phyloP scores from a whole-genome alignment of 2,888 invertebrate species.

The Conops quadrifasciatus region DNA sequence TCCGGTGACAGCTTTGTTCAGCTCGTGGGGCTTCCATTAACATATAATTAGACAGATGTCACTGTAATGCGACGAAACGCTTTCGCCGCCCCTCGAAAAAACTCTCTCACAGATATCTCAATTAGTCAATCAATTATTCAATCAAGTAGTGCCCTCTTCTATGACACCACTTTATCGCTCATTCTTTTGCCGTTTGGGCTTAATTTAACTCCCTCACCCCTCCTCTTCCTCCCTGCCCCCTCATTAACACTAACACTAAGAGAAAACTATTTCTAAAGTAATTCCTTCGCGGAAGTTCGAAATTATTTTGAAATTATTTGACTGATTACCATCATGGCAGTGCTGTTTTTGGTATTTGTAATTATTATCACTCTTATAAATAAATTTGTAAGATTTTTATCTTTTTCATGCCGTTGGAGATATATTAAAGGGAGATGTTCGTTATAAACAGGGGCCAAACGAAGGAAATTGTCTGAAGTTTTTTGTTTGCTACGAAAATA shows the following conservation, averaged over 20 bases:
- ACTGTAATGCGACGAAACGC: background rate
- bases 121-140: conserved; percentile 34
- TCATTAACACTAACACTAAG: no score
- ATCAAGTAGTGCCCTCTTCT: background rate
- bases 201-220: no score
- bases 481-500: no score
- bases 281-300: background rate
- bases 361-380: no score
- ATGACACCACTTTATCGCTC: background rate
- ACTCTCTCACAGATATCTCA: conserved; percentile 25
- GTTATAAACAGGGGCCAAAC: no score
- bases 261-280: background rate
- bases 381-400: no score
- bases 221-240: no score
- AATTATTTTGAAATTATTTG: background rate
- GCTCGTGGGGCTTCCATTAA: conserved; percentile 27
- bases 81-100: background rate
- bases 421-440: no score
- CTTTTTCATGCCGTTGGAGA: no score
- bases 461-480: no score
- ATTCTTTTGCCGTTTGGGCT: no score
- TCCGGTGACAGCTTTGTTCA: background rate
- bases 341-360: background rate
- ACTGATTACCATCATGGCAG: background rate
- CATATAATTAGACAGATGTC: conserved; percentile 27